Conservation (phyloP, 92 coral and sea anemone genomes). For the Siderastrea siderea region DNA sequence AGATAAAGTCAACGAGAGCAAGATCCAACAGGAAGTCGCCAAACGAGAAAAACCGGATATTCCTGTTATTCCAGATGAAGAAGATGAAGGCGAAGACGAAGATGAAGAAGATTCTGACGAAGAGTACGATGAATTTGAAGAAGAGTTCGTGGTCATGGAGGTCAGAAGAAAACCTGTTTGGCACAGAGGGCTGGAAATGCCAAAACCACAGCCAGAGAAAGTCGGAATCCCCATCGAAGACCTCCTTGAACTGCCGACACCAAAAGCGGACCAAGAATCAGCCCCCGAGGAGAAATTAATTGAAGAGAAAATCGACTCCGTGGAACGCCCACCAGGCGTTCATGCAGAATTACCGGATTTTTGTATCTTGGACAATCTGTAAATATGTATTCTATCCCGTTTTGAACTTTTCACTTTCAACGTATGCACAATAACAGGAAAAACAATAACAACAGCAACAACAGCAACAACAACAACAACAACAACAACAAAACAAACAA, state of each 20-base stretch:
- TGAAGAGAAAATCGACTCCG: slow-evolving; percentile 28
- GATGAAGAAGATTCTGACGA: slow-evolving; percentile 40
- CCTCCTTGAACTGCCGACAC: slow-evolving; percentile 13
- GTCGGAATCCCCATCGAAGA: slow-evolving; percentile 24
- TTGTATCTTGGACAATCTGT: neutral
- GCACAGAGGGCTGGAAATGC: slow-evolving; percentile 32
- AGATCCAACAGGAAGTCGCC: slow-evolving; percentile 27
- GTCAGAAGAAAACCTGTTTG: slow-evolving; percentile 19
- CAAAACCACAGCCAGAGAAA: slow-evolving; percentile 30
- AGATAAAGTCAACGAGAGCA: neutral
- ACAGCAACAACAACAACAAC: neutral
- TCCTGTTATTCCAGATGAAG: neutral
- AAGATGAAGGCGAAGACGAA: slow-evolving; percentile 48
- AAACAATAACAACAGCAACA: too few species aligned
- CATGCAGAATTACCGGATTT: neutral
- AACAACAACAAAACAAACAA: neutral
- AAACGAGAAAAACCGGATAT: slow-evolving; percentile 24
- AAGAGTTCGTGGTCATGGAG: slow-evolving; percentile 29
- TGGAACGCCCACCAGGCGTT: slow-evolving; percentile 21
- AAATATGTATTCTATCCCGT: neutral
- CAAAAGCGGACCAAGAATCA: slow-evolving; percentile 11
- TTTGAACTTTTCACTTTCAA: neutral
- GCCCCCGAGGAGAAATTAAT: neutral
- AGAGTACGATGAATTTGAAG: slow-evolving; percentile 42
- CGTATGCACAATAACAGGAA: neutral